These are phyloP conservation scores for Scaptomyza caliginosa DNA, from an alignment of 2,888 invertebrate species.

Conservation along the genomic window DNA sequence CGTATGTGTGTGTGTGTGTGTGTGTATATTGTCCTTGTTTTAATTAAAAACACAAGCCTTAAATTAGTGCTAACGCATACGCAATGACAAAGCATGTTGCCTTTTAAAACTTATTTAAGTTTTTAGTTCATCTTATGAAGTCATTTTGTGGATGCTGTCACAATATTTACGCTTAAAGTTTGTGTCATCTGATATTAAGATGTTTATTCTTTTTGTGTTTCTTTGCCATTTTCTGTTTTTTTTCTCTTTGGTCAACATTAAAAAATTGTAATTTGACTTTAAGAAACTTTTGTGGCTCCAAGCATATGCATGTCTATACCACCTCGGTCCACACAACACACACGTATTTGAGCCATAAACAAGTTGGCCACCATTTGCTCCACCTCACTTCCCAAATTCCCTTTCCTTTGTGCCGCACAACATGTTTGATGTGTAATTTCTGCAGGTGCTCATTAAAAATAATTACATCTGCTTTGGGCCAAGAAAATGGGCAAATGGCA, in stretches of 20 bases:
- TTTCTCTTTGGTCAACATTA: constrained; percentile 28
- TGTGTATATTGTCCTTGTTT: constrained; percentile 65
- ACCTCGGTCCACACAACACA: constrained; percentile 33
- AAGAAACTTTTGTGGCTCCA: constrained; percentile 26
- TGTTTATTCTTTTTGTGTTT: constrained; percentile 15
- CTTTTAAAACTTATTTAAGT: constrained; percentile 21
- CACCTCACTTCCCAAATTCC: background rate
- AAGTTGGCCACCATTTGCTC: constrained; percentile 33
- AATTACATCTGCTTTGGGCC: constrained; percentile 73
- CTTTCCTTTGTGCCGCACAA: background rate
- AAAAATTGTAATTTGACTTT: constrained; percentile 40
- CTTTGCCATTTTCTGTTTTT: constrained; percentile 8
- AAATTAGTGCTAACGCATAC: constrained; percentile 57
- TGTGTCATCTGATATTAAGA: constrained; percentile 36
- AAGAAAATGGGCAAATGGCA: constrained; percentile 56
- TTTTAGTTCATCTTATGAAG: constrained; percentile 41
- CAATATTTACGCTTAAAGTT: constrained; percentile 56
- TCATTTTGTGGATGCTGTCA: constrained; percentile 54
- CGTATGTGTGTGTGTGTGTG: constrained; percentile 1
- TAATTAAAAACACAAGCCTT: constrained; percentile 75
- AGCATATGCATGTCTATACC: constrained; percentile 14
- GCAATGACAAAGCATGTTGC: constrained; percentile 6
- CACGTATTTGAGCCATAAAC: constrained; percentile 45
- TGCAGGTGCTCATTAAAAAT: constrained; percentile 77
- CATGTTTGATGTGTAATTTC: constrained; percentile 76